phyloP scores from a whole-genome alignment of 2,888 invertebrate genomes.

The Apotomis turbidana region DNA sequence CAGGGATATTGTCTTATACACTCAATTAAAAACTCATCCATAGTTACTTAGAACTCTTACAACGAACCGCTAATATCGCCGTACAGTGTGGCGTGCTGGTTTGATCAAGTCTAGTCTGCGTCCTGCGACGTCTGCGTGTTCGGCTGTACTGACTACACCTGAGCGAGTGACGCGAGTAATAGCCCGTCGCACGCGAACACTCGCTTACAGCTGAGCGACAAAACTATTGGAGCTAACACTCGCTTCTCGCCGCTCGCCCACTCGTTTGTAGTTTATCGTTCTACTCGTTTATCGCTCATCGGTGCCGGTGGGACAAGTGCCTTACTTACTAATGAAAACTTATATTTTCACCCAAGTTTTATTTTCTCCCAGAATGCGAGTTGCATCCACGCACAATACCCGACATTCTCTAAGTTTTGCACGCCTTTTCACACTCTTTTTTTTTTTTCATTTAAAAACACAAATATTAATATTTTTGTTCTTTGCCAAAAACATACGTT shows the following conservation, averaged over 20 bases:
- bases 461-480: too few species aligned
- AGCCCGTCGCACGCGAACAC: slow-evolving; percentile 18
- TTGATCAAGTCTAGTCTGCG: slow-evolving; percentile 9
- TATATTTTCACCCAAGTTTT: too few species aligned
- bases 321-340: too few species aligned
- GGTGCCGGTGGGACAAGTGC: not conserved
- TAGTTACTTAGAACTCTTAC: slow-evolving; percentile 2
- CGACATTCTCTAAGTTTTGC: too few species aligned
- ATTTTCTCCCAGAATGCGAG: too few species aligned
- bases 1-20: slow-evolving; percentile 41
- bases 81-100: slow-evolving; percentile 17
- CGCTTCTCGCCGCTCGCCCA: slow-evolving; percentile 8
- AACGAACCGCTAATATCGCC: slow-evolving; percentile 17
- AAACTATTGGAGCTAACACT: slow-evolving; percentile 13
- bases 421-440: too few species aligned
- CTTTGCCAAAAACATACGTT: too few species aligned
- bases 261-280: slow-evolving; percentile 3
- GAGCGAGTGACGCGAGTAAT: slow-evolving; percentile 22
- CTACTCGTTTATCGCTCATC: slow-evolving; percentile 1
- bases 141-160: slow-evolving; percentile 9
- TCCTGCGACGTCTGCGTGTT: not conserved
- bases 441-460: too few species aligned
- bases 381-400: too few species aligned
- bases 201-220: not conserved
- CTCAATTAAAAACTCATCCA: slow-evolving; percentile 40